Percentiles rank a stretch among this genome's conserved stretches.
These are phyloP conservation scores for Lates calcarifer DNA, from an alignment of 2,113 vertebrate species.

Conservation along the genomic window DNA sequence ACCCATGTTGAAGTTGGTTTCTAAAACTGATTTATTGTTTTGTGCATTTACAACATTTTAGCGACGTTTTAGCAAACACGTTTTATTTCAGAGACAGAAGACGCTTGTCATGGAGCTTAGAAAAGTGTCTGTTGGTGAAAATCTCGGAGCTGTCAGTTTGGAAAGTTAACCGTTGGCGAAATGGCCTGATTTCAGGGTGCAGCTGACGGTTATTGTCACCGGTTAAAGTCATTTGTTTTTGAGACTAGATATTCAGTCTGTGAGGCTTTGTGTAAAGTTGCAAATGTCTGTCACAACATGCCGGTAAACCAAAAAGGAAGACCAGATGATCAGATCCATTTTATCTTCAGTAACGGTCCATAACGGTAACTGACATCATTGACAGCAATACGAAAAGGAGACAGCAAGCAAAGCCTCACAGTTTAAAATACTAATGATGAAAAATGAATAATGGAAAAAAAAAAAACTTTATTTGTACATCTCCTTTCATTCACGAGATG, in stretches of 20 bases:
- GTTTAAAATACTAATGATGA: not conserved
- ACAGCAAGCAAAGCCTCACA: not conserved
- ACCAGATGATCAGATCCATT: no score
- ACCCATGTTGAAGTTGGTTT: slow-evolving; percentile 4
- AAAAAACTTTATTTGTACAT: not conserved
- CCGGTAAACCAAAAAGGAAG: no score
- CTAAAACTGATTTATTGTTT: not conserved
- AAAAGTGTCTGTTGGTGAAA: not conserved
- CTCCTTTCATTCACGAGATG: not conserved
- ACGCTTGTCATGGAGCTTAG: not conserved
- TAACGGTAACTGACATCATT: not conserved
- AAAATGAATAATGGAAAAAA: no score
- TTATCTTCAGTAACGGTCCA: no score
- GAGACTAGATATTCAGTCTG: no score
- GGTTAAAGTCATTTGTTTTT: no score
- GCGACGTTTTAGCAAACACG: not conserved
- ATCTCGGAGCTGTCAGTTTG: slow-evolving; percentile 45
- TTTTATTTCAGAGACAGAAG: not conserved
- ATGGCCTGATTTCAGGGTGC: slow-evolving; percentile 25
- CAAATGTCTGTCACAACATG: no score
- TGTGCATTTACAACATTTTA: not conserved
- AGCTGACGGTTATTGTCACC: not conserved
- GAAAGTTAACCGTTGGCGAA: slow-evolving; percentile 52
- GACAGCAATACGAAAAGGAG: not conserved
- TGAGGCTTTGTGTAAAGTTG: no score